Evolutionary conservation across 2,113 vertebrate species (phyloP), one percentile per base, ranked within the genome.

Genomic region (Hydrochoerus hydrochaeris): DNA sequence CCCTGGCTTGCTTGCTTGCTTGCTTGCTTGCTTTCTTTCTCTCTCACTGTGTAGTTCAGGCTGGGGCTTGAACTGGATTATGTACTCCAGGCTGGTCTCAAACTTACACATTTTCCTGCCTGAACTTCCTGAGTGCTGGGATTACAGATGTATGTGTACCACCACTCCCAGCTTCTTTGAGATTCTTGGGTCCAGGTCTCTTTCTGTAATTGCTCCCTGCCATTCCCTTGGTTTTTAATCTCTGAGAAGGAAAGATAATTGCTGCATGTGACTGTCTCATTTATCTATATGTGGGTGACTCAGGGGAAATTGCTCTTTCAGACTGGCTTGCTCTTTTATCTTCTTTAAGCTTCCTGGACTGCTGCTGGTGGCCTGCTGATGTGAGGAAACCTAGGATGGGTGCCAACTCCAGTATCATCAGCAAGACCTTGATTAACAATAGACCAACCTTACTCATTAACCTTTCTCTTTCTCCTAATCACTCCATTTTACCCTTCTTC

Each of bases 181-280:
- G 84, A 54, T n/a, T 30, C 14, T 58, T 52, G 87, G 60, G 54
- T 26, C 30, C 63, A 44, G 0, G 46, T 52, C 49, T 83, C 87
- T 73, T 65, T 80, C 91, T 63, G 38, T 81, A 13, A 14, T 0
- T 35, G 63, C 44, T 82, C 28, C 28, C 20, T 67, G 1, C 19
- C 60, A 4, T 85, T 81, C 28, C 41, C 44, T 95, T 78, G 58
- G 26, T 38, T 71, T 97, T 85, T 92, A 62, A 62, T 85, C 26
- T 94, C 54, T 73, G 44, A 91, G 75, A 30, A 62, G 80, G 41
- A 41, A n/a, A 85, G 57, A 67, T 52, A 35, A 60, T 46, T n/a
- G 16, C 49, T 49, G 46, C 3, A 2, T 35, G 57, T 26, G 54
- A 22, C 4, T 17, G 54, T 57, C 86, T 62, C 35, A 30, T 49